Conservation (phyloP, 1,140 invertebrate genomes). For the Vanessa atalanta region DNA sequence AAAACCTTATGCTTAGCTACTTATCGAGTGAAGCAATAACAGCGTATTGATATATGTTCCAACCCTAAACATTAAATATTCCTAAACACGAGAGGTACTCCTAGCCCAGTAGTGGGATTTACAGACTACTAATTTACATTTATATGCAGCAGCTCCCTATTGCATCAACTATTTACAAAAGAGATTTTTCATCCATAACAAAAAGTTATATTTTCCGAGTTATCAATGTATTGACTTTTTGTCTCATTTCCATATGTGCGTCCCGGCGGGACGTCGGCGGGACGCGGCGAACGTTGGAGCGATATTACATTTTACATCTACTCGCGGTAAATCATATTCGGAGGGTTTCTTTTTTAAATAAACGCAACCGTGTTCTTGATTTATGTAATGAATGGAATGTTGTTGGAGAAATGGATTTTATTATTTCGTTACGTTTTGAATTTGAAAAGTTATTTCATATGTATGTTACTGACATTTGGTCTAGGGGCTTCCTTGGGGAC, state of each 20-base stretch:
- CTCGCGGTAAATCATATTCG: conserved; percentile 23
- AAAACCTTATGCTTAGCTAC: too few relatives aligned
- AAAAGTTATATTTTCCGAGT: conserved; percentile 17
- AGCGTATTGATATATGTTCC: too few relatives aligned
- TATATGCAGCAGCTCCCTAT: too few relatives aligned
- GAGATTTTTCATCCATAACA: background rate
- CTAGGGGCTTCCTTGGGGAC: too few relatives aligned
- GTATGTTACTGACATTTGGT: background rate
- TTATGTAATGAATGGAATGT: conserved; percentile 18
- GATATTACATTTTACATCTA: conserved; percentile 29
- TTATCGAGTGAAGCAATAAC: too few relatives aligned
- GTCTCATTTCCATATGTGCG: conserved; percentile 30
- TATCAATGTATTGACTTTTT: conserved; percentile 32
- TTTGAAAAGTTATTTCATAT: background rate
- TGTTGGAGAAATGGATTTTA: background rate
- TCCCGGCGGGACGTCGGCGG: conserved; percentile 18
- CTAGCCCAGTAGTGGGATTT: too few relatives aligned
- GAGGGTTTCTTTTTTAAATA: conserved; percentile 30
- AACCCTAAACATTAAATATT: too few relatives aligned
- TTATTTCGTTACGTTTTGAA: background rate
- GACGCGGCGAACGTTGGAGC: background rate
- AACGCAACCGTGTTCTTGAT: conserved; percentile 22
- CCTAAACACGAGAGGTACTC: too few relatives aligned
- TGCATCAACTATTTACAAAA: too few relatives aligned
- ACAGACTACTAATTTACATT: too few relatives aligned